These are phyloP conservation scores for Eilema caniola DNA, from an alignment of 2,888 invertebrate species.

Conservation along the genomic window DNA sequence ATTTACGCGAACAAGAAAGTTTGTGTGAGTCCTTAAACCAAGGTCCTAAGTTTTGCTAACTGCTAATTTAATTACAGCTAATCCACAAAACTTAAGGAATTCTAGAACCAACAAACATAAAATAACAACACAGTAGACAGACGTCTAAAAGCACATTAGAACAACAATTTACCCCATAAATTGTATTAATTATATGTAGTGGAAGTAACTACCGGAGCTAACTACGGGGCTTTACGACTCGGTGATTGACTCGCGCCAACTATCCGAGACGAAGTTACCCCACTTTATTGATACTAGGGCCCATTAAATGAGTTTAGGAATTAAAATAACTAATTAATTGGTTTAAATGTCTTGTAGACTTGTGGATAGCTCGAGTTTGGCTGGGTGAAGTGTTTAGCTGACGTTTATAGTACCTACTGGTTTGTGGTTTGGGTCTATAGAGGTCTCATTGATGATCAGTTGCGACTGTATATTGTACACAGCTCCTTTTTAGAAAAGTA, in stretches of 20 bases:
- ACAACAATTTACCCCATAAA: slow-evolving; percentile 65
- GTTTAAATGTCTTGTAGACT: slow-evolving; percentile 44
- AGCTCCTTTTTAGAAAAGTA: no score
- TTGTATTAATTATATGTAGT: slow-evolving; percentile 85
- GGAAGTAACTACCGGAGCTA: slow-evolving; percentile 76
- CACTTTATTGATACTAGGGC: slow-evolving; percentile 53
- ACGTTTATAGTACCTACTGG: not conserved
- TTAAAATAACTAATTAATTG: slow-evolving; percentile 50
- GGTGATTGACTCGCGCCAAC: slow-evolving; percentile 70
- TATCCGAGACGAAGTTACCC: slow-evolving; percentile 51
- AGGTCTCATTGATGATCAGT: no score
- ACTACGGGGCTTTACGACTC: slow-evolving; percentile 68
- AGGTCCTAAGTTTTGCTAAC: no score
- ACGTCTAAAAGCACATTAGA: slow-evolving; percentile 23
- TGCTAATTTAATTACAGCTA: not conserved
- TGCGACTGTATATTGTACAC: no score
- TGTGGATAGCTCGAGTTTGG: slow-evolving; percentile 33
- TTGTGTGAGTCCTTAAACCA: no score
- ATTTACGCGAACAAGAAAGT: no score
- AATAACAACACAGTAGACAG: slow-evolving; percentile 27
- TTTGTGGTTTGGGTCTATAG: not conserved
- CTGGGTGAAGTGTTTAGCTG: slow-evolving; percentile 25
- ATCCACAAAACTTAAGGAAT: not conserved
- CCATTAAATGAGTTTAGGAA: slow-evolving; percentile 49
- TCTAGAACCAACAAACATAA: slow-evolving; percentile 28